Conservation (phyloP, 1,140 invertebrate genomes). For the Drosophila subpulchrella region DNA sequence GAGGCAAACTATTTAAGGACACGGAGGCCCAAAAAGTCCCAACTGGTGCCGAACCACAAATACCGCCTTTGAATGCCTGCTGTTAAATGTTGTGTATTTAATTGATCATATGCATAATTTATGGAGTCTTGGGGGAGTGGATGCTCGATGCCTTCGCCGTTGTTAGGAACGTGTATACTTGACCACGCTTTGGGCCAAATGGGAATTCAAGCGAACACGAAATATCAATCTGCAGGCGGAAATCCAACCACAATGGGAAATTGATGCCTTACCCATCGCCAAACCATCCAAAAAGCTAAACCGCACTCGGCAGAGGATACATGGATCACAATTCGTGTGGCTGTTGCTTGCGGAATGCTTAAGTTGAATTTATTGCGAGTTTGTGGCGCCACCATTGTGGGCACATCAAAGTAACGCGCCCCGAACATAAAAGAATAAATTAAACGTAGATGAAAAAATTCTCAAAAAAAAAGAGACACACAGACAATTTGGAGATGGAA, state of each 20-base stretch:
- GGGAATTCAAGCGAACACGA: constrained; percentile 17
- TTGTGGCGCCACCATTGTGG: constrained; percentile 24
- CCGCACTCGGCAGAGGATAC: background rate
- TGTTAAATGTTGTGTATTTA: constrained; percentile 48
- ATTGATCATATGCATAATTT: constrained; percentile 42
- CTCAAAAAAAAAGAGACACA: background rate
- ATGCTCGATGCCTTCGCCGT: background rate
- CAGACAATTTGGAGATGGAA: constrained; percentile 24
- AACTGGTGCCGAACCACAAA: constrained; percentile 6
- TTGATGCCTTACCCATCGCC: constrained; percentile 7
- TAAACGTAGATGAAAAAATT: constrained; percentile 26
- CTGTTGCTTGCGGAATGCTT: constrained; percentile 14
- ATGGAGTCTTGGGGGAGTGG: background rate
- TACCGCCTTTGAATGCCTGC: background rate
- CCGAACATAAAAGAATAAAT: constrained; percentile 42
- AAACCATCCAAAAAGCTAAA: background rate
- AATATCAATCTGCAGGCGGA: constrained; percentile 38
- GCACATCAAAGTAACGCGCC: constrained; percentile 44
- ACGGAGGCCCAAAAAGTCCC: background rate
- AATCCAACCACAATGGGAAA: constrained; percentile 37
- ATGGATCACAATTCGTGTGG: constrained; percentile 23
- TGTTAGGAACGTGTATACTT: background rate
- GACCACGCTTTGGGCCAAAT: constrained; percentile 17
- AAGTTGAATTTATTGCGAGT: constrained; percentile 23
- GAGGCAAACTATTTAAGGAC: background rate